A percentile compares a stretch with the other conserved stretches of the same genome.
Evolutionary conservation across 2,797 vertebrate genomes (phyloP).

Genomic region (Myotis vivesi): DNA sequence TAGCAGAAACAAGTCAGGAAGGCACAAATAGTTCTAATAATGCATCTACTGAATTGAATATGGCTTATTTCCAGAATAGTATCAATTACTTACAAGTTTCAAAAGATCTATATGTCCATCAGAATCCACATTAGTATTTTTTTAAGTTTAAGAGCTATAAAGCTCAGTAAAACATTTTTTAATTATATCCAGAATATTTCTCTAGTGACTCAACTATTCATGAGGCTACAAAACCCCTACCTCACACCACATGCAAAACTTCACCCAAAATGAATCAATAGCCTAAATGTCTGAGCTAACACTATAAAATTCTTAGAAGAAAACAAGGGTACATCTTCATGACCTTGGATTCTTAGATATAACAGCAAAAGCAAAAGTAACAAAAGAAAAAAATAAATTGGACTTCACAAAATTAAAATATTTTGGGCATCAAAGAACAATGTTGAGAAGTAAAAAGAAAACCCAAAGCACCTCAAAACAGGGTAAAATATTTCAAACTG

Average conservation of each 20-base stretch:
- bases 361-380: not conserved
- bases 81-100: not conserved
- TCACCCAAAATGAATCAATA: not conserved
- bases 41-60: not conserved
- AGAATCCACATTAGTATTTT: not conserved
- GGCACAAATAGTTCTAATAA: not conserved
- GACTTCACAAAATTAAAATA: not conserved
- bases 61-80: not conserved
- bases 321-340: not conserved
- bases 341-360: not conserved
- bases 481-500: not conserved
- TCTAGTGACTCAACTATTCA: not conserved
- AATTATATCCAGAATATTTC: not conserved
- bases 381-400: not conserved
- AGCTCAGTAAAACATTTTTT: not conserved
- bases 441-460: not conserved
- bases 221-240: not conserved
- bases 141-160: not conserved
- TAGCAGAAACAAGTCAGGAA: not conserved
- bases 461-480: not conserved
- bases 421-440: not conserved
- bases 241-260: not conserved
- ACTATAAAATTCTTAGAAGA: not conserved
- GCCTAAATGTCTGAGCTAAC: not conserved
- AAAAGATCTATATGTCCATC: not conserved